Evolutionary conservation across 2,888 invertebrate species (phyloP).

Genomic region (Polydrusus tereticollis): DNA sequence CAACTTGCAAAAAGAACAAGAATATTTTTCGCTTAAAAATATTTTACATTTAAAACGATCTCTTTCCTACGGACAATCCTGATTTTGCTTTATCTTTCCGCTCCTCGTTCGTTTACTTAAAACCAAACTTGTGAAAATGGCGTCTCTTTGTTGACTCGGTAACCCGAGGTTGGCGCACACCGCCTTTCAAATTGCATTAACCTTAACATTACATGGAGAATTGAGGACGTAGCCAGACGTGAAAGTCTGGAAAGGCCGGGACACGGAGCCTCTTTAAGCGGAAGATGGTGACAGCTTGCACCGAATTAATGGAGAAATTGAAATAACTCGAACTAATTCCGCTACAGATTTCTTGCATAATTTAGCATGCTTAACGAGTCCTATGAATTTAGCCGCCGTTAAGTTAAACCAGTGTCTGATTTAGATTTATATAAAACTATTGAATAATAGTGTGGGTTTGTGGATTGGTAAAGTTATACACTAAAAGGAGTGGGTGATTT

Average conservation of each 20-base stretch:
- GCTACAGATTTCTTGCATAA: conserved; percentile 51
- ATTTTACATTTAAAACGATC: conserved; percentile 14
- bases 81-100: conserved; percentile 31
- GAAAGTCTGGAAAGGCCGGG: conserved; percentile 58
- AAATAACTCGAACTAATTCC: conserved; percentile 59
- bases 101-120: conserved; percentile 35
- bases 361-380: conserved; percentile 43
- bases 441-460: not conserved
- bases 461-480: too few species aligned
- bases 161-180: conserved; percentile 66
- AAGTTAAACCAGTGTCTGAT: conserved; percentile 18
- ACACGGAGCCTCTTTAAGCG: conserved; percentile 56
- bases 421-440: not conserved
- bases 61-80: conserved; percentile 9
- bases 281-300: conserved; percentile 59
- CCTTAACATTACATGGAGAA: conserved; percentile 70
- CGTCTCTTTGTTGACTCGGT: conserved; percentile 67
- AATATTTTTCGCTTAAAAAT: not conserved
- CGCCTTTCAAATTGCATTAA: conserved; percentile 69
- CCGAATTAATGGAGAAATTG: conserved; percentile 62
- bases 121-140: conserved; percentile 63
- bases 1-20: not conserved
- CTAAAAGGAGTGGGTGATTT: too few species aligned
- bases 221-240: conserved; percentile 70
- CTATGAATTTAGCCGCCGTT: conserved; percentile 21